These are phyloP conservation scores for human (Homo sapiens) DNA, from an alignment of 2,113 vertebrate species.

Conservation along the genomic window DNA sequence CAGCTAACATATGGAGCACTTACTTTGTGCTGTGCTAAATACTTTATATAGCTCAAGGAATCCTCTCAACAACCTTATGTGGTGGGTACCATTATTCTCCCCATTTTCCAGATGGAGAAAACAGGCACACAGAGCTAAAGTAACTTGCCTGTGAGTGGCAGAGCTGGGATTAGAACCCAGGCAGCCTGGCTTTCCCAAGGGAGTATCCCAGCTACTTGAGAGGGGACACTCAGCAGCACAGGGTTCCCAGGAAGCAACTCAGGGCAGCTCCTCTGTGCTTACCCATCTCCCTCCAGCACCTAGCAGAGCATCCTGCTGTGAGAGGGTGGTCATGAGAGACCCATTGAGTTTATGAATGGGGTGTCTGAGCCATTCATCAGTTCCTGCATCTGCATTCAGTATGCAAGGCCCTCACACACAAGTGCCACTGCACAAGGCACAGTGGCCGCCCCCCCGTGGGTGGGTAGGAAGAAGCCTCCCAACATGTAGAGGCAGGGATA, in stretches of 20 bases:
- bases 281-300: neutral
- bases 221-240: neutral
- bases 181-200: neutral
- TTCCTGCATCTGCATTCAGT: neutral
- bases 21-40: neutral
- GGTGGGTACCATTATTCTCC: neutral
- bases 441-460: neutral
- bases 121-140: neutral
- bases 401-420: neutral
- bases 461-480: neutral
- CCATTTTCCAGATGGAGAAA: neutral
- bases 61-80: neutral
- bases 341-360: slow-evolving; percentile 11
- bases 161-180: neutral
- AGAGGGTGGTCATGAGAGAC: neutral
- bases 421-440: neutral
- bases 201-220: no score
- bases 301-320: neutral
- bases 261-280: neutral
- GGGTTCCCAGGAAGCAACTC: neutral
- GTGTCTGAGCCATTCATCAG: neutral
- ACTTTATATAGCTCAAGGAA: neutral
- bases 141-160: neutral
- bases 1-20: neutral
- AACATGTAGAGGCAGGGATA: neutral